Evolutionary conservation across 2,113 vertebrate species (phyloP).

Genomic region (Corythornis madagascariensis): DNA sequence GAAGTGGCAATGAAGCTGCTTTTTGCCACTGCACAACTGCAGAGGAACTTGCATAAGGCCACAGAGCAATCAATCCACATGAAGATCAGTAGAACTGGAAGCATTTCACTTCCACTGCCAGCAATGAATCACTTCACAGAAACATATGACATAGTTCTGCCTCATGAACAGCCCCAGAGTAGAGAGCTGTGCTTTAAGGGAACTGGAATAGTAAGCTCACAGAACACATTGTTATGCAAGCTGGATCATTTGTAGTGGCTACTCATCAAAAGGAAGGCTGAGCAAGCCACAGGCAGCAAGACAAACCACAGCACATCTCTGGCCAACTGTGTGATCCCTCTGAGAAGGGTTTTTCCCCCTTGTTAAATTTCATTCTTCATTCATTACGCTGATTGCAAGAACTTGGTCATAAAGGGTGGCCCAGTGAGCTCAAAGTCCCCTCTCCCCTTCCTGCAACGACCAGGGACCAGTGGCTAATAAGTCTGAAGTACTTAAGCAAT

Average conservation of each 20-base stretch:
- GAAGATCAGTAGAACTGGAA: neutral
- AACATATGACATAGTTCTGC: slow-evolving; percentile 36
- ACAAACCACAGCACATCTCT: slow-evolving; percentile 11
- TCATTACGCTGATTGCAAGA: neutral
- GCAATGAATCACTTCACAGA: slow-evolving; percentile 51
- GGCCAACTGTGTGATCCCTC: neutral
- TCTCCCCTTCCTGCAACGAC: neutral
- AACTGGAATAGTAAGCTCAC: neutral
- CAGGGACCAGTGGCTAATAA: neutral
- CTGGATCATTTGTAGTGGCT: neutral
- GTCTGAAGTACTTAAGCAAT: neutral
- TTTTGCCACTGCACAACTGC: slow-evolving; percentile 26
- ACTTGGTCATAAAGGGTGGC: neutral
- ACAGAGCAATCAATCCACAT: slow-evolving; percentile 25
- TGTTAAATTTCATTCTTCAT: neutral
- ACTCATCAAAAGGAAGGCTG: slow-evolving; percentile 40
- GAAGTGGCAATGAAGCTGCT: slow-evolving; percentile 16
- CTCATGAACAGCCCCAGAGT: neutral
- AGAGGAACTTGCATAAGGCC: slow-evolving; percentile 47
- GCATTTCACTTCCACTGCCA: slow-evolving; percentile 37
- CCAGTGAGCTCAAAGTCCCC: neutral
- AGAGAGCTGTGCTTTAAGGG: neutral
- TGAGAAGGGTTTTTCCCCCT: neutral
- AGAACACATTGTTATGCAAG: neutral
- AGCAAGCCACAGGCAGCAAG: slow-evolving; percentile 11